These are phyloP conservation scores for Lasioglossum lativentre DNA, from an alignment of 2,888 invertebrate genomes.

Conservation along the genomic window DNA sequence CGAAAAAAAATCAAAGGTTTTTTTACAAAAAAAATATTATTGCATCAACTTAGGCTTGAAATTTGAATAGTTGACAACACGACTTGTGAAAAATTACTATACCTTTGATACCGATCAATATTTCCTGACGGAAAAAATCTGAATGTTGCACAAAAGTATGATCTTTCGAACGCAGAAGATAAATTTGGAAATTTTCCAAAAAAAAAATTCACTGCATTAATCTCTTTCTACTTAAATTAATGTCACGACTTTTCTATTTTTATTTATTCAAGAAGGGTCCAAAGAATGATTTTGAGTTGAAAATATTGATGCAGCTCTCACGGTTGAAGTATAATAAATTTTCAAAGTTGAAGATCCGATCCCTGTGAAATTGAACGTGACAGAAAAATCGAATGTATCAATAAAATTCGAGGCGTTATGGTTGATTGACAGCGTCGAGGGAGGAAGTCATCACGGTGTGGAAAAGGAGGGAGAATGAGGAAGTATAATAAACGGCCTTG, in stretches of 20 bases:
- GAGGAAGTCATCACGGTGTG: not conserved
- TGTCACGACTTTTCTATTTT: not conserved
- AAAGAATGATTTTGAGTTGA: not conserved
- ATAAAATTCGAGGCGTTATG: not conserved
- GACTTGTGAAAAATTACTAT: not conserved
- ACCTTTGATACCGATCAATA: not conserved
- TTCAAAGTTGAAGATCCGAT: not conserved
- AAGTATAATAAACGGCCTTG: slow-evolving; percentile 30
- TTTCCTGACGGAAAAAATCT: not conserved
- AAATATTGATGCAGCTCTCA: not conserved
- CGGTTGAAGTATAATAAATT: not conserved
- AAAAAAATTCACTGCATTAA: not conserved
- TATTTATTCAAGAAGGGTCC: not conserved
- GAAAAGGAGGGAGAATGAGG: not conserved
- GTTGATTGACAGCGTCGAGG: not conserved
- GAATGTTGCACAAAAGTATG: not conserved
- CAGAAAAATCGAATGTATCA: not conserved
- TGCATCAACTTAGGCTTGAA: not conserved
- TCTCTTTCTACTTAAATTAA: not conserved
- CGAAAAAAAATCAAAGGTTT: not conserved
- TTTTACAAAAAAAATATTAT: not conserved
- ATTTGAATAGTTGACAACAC: not conserved
- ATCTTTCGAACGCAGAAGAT: not conserved
- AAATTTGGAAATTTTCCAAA: not conserved
- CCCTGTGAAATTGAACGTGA: not conserved